Percentiles rank a stretch among this genome's conserved stretches.
Evolutionary conservation across 2,888 invertebrate species (phyloP).

Genomic region (Trachelus troglodyta): DNA sequence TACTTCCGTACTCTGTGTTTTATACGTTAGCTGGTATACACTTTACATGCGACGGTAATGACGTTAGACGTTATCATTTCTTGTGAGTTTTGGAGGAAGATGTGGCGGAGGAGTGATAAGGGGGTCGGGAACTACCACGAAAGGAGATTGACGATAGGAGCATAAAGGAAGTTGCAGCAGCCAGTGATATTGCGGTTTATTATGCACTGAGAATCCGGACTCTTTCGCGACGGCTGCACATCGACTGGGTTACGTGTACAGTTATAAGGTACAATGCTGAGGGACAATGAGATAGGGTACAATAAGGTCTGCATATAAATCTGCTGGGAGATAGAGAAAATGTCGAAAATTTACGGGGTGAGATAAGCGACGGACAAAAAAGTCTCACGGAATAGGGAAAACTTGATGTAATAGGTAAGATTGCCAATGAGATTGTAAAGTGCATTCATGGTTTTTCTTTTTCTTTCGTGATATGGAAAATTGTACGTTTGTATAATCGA

Average conservation of each 20-base stretch:
- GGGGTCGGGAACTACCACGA: neutral
- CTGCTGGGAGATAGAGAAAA: neutral
- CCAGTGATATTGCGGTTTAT: neutral
- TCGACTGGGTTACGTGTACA: neutral
- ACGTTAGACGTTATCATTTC: neutral
- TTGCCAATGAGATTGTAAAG: neutral
- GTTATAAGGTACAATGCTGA: neutral
- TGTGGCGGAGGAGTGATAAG: neutral
- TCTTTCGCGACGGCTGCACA: neutral
- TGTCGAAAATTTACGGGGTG: neutral
- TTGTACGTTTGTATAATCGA: neutral
- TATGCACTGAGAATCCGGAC: neutral
- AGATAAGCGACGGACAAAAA: neutral
- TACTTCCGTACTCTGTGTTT: neutral
- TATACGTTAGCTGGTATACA: neutral
- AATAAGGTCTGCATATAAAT: neutral
- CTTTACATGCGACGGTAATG: neutral
- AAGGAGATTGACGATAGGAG: neutral
- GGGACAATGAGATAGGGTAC: neutral
- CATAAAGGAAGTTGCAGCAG: neutral
- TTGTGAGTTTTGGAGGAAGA: neutral
- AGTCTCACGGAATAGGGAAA: neutral
- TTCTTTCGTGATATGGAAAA: neutral
- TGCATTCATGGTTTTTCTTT: neutral
- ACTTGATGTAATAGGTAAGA: neutral